Percentiles rank a stretch among this genome's conserved stretches.
Conservation (phyloP, 2,888 invertebrate species). For the Azorinus chamasolen region DNA sequence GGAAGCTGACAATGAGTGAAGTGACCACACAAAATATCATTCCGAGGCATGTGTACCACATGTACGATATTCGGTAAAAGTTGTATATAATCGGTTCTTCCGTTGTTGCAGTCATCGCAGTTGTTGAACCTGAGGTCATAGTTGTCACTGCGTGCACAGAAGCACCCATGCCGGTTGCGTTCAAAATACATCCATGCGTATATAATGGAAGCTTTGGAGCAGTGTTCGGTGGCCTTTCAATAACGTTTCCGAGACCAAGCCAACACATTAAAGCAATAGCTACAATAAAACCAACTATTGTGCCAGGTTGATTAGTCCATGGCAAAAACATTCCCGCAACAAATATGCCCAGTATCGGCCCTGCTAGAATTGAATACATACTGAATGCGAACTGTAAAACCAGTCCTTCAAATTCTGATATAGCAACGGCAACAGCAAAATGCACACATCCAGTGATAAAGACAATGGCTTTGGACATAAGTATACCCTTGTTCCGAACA, state of each 20-base stretch:
- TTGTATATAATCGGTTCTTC: constrained; percentile 57
- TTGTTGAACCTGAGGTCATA: background rate
- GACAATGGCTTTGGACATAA: background rate
- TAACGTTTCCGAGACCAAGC: constrained; percentile 38
- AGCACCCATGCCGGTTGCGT: too few relatives aligned
- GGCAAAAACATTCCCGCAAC: constrained; percentile 86
- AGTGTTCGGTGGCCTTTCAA: constrained; percentile 44
- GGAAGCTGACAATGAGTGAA: constrained; percentile 61
- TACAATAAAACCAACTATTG: constrained; percentile 35
- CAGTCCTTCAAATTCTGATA: too few relatives aligned
- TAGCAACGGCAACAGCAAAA: constrained; percentile 1
- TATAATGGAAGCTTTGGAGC: too few relatives aligned
- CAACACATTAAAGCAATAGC: constrained; percentile 56
- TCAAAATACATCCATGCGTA: constrained; percentile 5
- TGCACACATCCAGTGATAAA: constrained; percentile 8
- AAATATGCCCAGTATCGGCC: constrained; percentile 80
- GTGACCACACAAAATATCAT: constrained; percentile 54
- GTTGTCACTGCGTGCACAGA: constrained; percentile 10
- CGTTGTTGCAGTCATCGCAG: background rate
- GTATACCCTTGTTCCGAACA: background rate
- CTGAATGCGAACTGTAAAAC: too few relatives aligned
- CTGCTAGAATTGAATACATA: too few relatives aligned
- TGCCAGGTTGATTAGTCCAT: constrained; percentile 85
- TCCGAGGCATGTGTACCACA: constrained; percentile 63
- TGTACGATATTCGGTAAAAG: too few relatives aligned